Evolutionary conservation across 2,113 vertebrate genomes (phyloP), one percentile per base, ranked within the genome.

Genomic region (Pongo pygmaeus): DNA sequence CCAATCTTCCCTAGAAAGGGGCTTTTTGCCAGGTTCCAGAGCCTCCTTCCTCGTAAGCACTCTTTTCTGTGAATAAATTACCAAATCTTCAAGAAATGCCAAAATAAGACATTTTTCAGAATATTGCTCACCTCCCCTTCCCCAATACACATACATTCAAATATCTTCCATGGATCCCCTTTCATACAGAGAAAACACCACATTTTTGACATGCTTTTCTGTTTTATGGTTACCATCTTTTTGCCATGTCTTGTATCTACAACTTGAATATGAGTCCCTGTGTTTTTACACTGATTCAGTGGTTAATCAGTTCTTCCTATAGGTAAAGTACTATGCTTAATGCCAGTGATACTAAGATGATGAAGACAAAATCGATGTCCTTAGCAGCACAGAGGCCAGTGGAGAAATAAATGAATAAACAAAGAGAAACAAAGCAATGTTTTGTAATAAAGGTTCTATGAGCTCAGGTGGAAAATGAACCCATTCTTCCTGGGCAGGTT

Each of bases 21-120:
- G 30, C 23, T 86, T 92, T 12, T 64, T 57, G 43, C 23, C 89
- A 95, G 38, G 6, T 1, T 52, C 72, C 12, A 48, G 89, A 30
- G 84, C 46, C 35, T 88, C 30, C 52, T 88, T 84, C 55, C 27
- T 84, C 50, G 0, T n/a, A 25, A 79, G 14, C 13, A 27, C 67
- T 57, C 30, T 94, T 20, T 75, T 88, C 40, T 74, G 22, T 85
- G 69, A 93, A 17, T 92, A 93, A 97, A 92, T 79, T 83, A 85
- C 30, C 35, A 84, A 83, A 25, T 59, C 83, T 89, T 93, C 67
- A 89, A 83, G 74, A 96, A 96, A 95, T 88, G 59, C 55, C 78
- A 93, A 90, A 94, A 64, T 78, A 81, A 61, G 74, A 89, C 86
- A 86, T 96, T 96, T 97, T 93, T 38, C 48, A 79, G 67, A 84